These are phyloP conservation scores for Pocillopora verrucosa DNA, from an alignment of 64 coral and sea anemone species.

Conservation along the genomic window DNA sequence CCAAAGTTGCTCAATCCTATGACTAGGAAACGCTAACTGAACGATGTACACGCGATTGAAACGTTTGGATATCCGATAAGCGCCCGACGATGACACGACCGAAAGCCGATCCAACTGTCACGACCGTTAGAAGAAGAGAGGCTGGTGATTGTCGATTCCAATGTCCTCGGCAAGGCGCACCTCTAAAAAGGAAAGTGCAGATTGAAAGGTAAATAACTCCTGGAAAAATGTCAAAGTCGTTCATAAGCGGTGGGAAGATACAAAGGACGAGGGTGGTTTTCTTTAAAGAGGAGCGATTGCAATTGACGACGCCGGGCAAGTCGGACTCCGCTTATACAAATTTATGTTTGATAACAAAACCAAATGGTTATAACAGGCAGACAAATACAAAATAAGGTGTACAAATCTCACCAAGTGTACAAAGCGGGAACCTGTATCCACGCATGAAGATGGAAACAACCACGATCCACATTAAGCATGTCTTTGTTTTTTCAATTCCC, in stretches of 20 bases:
- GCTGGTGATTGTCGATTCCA: slow-evolving; percentile 66
- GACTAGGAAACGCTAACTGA: slow-evolving; percentile 67
- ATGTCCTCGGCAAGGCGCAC: slow-evolving; percentile 76
- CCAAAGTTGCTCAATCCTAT: slow-evolving; percentile 64
- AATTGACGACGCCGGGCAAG: too few relatives aligned
- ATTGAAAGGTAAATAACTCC: not conserved
- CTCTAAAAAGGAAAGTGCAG: slow-evolving; percentile 20
- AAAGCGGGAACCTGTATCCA: slow-evolving; percentile 45
- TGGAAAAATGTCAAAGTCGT: not conserved
- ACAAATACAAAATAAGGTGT: not conserved
- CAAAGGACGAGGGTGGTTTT: too few relatives aligned
- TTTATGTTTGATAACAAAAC: too few relatives aligned
- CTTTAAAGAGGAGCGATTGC: too few relatives aligned
- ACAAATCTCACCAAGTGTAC: slow-evolving; percentile 62
- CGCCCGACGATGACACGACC: slow-evolving; percentile 55
- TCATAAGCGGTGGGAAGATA: too few relatives aligned
- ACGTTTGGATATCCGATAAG: slow-evolving; percentile 42
- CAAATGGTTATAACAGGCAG: not conserved
- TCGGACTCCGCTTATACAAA: too few relatives aligned
- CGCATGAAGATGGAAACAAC: slow-evolving; percentile 56
- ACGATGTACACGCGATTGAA: slow-evolving; percentile 49
- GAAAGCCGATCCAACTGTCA: slow-evolving; percentile 61
- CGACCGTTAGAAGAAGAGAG: slow-evolving; percentile 64
- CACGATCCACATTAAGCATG: slow-evolving; percentile 48
- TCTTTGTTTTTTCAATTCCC: slow-evolving; percentile 49